Evolutionary conservation across 1,140 invertebrate genomes (phyloP).

Genomic region (Formica exsecta): DNA sequence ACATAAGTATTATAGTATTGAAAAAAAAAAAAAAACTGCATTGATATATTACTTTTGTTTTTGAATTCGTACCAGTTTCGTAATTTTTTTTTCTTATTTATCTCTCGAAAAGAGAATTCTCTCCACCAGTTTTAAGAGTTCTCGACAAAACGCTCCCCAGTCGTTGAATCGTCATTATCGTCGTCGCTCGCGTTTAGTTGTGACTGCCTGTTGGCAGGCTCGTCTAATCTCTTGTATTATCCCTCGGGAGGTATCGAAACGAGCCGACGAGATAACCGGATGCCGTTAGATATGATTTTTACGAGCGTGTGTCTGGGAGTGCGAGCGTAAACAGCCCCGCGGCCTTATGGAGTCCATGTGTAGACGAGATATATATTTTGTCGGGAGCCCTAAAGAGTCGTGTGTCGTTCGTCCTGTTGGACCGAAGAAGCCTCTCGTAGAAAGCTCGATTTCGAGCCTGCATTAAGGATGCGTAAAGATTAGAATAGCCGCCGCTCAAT

Average conservation of each 20-base stretch:
- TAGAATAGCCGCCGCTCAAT: neutral
- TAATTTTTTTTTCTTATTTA: no score
- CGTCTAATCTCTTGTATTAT: constrained; percentile 81
- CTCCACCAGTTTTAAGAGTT: constrained; percentile 36
- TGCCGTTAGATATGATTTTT: constrained; percentile 79
- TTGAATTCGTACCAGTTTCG: neutral
- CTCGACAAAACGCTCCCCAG: constrained; percentile 21
- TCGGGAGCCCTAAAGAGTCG: neutral
- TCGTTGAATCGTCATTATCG: constrained; percentile 46
- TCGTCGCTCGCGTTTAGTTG: constrained; percentile 24
- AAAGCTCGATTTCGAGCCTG: neutral
- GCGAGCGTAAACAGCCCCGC: constrained; percentile 57
- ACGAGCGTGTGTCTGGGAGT: constrained; percentile 60
- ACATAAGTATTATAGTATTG: neutral
- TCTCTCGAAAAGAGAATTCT: neutral
- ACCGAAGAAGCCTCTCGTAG: neutral
- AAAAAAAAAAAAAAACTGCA: neutral
- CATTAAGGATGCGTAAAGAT: constrained; percentile 16
- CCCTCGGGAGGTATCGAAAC: constrained; percentile 75
- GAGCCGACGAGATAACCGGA: constrained; percentile 75
- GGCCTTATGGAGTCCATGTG: constrained; percentile 73
- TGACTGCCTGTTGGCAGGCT: constrained; percentile 62
- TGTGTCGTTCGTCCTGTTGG: neutral
- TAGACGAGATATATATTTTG: constrained; percentile 40
- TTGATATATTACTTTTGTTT: neutral